Evolutionary conservation across 92 coral and sea anemone species (phyloP).

Genomic region (Muricea muricata): DNA sequence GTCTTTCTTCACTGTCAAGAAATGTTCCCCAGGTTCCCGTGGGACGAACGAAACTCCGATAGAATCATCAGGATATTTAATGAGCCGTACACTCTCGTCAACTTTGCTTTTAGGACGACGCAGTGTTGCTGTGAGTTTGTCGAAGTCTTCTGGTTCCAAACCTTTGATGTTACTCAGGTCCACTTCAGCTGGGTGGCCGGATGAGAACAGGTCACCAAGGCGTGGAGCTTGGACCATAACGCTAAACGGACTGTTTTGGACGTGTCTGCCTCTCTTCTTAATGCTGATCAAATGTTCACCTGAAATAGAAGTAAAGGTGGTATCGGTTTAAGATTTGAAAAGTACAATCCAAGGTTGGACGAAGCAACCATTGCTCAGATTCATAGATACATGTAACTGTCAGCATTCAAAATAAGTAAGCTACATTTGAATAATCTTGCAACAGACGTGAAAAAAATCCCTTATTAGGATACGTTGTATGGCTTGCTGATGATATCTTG

Average conservation of each 20-base stretch:
- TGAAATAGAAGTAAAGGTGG: background rate
- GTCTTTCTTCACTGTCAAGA: slow-evolving; percentile 80
- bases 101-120: slow-evolving; percentile 91
- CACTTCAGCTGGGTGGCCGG: slow-evolving; percentile 94
- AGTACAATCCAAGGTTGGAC: too few relatives aligned
- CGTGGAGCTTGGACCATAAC: slow-evolving; percentile 98
- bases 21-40: slow-evolving; percentile 93
- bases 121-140: slow-evolving; percentile 80
- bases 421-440: too few relatives aligned
- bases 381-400: too few relatives aligned
- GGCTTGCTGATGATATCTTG: too few relatives aligned
- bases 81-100: slow-evolving; percentile 82
- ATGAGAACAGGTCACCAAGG: slow-evolving; percentile 91
- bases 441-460: too few relatives aligned
- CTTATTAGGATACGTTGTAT: too few relatives aligned
- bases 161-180: slow-evolving; percentile 61
- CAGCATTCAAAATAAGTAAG: too few relatives aligned
- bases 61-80: slow-evolving; percentile 77
- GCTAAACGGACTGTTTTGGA: slow-evolving; percentile 96
- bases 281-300: slow-evolving; percentile 95
- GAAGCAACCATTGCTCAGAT: too few relatives aligned
- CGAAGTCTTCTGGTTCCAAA: slow-evolving; percentile 78
- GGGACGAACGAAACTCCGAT: slow-evolving; percentile 94
- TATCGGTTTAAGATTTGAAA: too few relatives aligned
- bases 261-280: slow-evolving; percentile 78